These are phyloP conservation scores for Eptesicus fuscus DNA, from an alignment of 2,113 vertebrate species.

Conservation along the genomic window DNA sequence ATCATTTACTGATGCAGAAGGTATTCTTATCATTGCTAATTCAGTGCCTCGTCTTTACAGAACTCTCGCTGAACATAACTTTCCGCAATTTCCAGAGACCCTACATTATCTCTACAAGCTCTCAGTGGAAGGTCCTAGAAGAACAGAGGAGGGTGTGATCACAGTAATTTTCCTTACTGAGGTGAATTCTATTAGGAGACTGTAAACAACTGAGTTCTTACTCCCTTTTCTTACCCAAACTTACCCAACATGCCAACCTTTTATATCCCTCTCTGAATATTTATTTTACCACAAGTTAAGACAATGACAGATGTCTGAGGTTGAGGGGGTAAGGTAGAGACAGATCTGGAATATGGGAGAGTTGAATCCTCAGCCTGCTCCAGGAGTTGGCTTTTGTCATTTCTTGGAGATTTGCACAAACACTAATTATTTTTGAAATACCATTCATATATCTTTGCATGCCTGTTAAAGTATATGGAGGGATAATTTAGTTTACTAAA, in stretches of 20 bases:
- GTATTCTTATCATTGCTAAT: not conserved
- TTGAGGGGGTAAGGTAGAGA: too few relatives aligned
- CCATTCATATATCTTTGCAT: not conserved
- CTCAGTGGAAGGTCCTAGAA: constrained; percentile 46
- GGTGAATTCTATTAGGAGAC: constrained; percentile 46
- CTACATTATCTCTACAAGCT: constrained; percentile 67
- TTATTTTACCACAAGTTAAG: not conserved
- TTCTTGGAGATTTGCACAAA: not conserved
- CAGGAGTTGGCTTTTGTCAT: not conserved
- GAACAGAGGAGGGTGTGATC: constrained; percentile 56
- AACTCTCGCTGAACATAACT: constrained; percentile 58
- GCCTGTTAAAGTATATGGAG: not conserved
- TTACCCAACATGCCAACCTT: not conserved
- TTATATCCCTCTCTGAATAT: not conserved
- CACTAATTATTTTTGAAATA: not conserved
- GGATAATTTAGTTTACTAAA: not conserved
- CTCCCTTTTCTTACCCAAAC: not conserved
- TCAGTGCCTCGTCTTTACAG: constrained; percentile 24
- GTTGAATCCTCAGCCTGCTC: not conserved
- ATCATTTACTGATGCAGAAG: not conserved
- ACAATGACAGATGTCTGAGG: not conserved
- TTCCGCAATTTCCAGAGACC: constrained; percentile 70
- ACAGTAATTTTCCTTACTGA: constrained; percentile 61
- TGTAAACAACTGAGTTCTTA: not conserved
- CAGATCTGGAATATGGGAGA: not conserved